Conservation (phyloP, 2,797 vertebrate genomes). For the Amblyraja radiata region DNA sequence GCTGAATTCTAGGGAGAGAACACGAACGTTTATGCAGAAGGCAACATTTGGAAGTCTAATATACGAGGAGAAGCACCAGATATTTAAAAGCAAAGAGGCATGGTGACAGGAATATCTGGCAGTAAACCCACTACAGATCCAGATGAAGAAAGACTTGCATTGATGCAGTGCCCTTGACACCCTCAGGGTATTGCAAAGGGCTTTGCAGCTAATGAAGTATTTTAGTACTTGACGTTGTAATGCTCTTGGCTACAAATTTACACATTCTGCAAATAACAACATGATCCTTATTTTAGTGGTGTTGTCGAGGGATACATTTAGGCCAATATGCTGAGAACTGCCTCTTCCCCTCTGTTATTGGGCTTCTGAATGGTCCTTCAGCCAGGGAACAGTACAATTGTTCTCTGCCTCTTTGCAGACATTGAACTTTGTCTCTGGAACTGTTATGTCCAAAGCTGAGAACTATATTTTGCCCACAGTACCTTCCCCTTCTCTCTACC, state of each 20-base stretch:
- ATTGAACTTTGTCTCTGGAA: too few species aligned
- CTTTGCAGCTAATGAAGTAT: neutral
- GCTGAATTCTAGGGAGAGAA: neutral
- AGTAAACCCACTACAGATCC: neutral
- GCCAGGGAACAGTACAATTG: too few species aligned
- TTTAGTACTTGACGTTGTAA: neutral
- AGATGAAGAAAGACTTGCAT: neutral
- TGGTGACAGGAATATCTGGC: neutral
- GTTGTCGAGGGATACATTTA: neutral
- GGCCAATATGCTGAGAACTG: neutral
- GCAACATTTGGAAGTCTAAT: slow-evolving; percentile 15
- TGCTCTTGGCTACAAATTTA: neutral
- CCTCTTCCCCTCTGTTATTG: neutral
- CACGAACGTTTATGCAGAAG: slow-evolving; percentile 31
- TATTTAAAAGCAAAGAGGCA: neutral
- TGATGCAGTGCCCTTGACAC: neutral
- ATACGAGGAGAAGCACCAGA: neutral
- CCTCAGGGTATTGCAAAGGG: neutral
- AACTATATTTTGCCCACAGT: too few species aligned
- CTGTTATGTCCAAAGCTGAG: too few species aligned
- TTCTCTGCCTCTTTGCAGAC: too few species aligned
- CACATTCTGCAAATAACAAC: neutral
- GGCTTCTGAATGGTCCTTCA: too few species aligned
- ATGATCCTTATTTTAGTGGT: neutral
- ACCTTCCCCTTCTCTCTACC: too few species aligned